Conservation (phyloP, 92 coral and sea anemone species). For the Paragorgia papillata region DNA sequence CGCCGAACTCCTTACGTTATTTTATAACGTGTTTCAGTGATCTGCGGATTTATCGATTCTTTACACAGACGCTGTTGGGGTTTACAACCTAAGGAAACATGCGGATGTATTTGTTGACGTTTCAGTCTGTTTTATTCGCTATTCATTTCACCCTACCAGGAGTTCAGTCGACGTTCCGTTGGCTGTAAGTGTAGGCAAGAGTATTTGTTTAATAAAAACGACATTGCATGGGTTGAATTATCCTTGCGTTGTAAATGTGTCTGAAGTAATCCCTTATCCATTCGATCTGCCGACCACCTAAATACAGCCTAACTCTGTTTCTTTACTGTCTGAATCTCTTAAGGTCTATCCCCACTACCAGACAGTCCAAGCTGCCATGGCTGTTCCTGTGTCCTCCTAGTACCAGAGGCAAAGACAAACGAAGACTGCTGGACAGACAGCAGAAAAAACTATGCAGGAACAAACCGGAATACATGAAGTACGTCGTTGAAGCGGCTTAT, state of each 20-base stretch:
- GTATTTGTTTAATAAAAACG: conserved; percentile 18
- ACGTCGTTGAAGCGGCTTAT: conserved; percentile 82
- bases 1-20: background rate
- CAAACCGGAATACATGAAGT: conserved; percentile 69
- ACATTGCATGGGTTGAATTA: conserved; percentile 5
- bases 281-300: conserved; percentile 13
- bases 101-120: conserved; percentile 45
- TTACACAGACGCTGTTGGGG: background rate
- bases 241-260: background rate
- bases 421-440: conserved; percentile 62
- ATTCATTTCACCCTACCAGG: conserved; percentile 35
- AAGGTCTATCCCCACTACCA: conserved; percentile 21
- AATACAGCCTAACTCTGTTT: background rate
- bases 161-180: conserved; percentile 64
- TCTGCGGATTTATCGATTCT: background rate
- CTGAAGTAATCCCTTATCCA: conserved; percentile 2
- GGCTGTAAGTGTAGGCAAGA: conserved; percentile 70
- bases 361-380: too few relatives aligned
- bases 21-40: background rate
- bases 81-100: conserved; percentile 24
- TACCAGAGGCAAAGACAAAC: too few relatives aligned
- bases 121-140: conserved; percentile 43
- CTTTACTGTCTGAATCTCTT: background rate
- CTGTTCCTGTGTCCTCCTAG: too few relatives aligned
- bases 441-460: conserved; percentile 75